Conservation (phyloP, 2,888 invertebrate species). For the Pseudococcus jackbeardsleyi region DNA sequence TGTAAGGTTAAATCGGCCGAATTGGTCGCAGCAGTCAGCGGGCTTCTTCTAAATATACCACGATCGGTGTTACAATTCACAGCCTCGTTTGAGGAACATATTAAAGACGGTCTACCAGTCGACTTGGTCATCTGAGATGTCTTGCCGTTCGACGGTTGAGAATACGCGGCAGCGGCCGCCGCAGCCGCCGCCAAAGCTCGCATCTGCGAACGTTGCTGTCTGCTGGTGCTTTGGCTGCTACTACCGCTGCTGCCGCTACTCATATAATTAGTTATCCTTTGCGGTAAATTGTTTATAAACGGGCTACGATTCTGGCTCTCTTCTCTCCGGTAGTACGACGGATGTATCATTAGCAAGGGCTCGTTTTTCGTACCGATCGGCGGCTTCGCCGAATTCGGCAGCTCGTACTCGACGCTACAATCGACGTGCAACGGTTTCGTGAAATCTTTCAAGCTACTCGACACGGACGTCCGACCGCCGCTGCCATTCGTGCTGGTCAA, state of each 20-base stretch:
- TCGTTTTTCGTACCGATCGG: constrained; percentile 86
- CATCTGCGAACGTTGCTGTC: constrained; percentile 50
- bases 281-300: constrained; percentile 85
- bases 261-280: constrained; percentile 33
- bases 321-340: constrained; percentile 89
- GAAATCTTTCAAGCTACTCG: constrained; percentile 78
- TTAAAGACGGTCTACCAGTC: constrained; percentile 1
- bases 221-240: neutral
- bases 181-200: constrained; percentile 15
- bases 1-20: constrained; percentile 21
- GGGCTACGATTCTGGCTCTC: constrained; percentile 86
- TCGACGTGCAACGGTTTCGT: constrained; percentile 89
- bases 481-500: neutral
- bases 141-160: neutral
- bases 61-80: constrained; percentile 47
- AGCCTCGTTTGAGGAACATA: constrained; percentile 45
- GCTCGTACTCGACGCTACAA: constrained; percentile 91
- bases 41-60: constrained; percentile 28
- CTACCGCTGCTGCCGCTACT: neutral
- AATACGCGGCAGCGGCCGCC: neutral
- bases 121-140: neutral
- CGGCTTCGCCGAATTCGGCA: constrained; percentile 90
- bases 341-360: constrained; percentile 90
- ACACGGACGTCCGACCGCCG: neutral
- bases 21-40: constrained; percentile 14